Percentiles rank a stretch among this genome's conserved stretches.
Conservation (phyloP, 2,888 invertebrate species). For the Furcula furcula region DNA sequence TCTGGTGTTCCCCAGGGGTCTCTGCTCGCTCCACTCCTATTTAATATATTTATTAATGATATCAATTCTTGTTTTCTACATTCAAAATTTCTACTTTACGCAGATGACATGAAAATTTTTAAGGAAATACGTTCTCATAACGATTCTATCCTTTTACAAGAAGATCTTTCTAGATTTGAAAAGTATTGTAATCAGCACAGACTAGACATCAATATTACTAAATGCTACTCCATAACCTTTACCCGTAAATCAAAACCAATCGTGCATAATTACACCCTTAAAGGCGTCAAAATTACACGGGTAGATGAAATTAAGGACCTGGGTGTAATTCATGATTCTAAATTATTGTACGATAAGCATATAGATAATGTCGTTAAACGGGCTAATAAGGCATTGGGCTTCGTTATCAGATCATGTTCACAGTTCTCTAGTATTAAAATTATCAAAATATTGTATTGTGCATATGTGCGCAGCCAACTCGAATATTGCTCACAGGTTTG, state of each 20-base stretch:
- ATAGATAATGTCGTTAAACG: too few species aligned
- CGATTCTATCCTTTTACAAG: not conserved
- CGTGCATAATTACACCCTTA: too few species aligned
- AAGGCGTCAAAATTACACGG: too few species aligned
- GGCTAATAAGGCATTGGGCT: too few species aligned
- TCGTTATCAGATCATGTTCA: too few species aligned
- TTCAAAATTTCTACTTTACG: slow-evolving; percentile 4
- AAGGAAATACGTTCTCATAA: not conserved
- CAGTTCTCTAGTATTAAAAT: too few species aligned
- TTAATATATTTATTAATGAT: slow-evolving; percentile 3
- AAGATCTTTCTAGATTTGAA: too few species aligned
- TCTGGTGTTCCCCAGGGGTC: slow-evolving; percentile 5
- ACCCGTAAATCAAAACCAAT: too few species aligned
- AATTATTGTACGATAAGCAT: too few species aligned
- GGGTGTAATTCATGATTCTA: too few species aligned
- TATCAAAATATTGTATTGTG: too few species aligned
- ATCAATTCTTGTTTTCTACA: slow-evolving; percentile 2
- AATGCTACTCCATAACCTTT: not conserved
- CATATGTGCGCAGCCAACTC: not conserved
- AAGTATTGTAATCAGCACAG: not conserved
- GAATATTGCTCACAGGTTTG: not conserved
- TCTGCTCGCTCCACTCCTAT: not conserved
- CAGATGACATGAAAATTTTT: slow-evolving; percentile 3
- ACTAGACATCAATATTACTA: not conserved
- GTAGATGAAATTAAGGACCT: too few species aligned